Percentiles rank a stretch among this genome's conserved stretches.
Evolutionary conservation across 2,888 invertebrate genomes (phyloP).

Genomic region (Synergus laeviventris): DNA sequence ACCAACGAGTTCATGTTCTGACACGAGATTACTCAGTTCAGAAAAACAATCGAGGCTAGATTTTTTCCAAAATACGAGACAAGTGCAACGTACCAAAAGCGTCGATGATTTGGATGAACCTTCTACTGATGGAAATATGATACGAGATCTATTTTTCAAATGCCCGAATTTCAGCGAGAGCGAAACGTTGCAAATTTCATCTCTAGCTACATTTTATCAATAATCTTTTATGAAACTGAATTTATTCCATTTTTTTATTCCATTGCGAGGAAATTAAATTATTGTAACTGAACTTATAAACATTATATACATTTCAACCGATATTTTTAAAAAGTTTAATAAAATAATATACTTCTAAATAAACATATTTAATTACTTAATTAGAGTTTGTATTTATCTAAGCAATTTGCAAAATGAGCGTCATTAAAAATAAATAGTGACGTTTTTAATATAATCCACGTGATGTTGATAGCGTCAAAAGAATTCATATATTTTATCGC

Average conservation of each 20-base stretch:
- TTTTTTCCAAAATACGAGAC: slow-evolving; percentile 14
- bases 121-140: slow-evolving; percentile 58
- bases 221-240: not conserved
- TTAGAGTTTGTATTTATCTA: no score
- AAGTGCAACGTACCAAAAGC: slow-evolving; percentile 52
- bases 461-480: no score
- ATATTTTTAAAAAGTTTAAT: not conserved
- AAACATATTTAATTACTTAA: no score
- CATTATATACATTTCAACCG: not conserved
- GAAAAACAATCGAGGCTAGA: slow-evolving; percentile 26
- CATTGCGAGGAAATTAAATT: not conserved
- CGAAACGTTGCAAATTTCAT: slow-evolving; percentile 52
- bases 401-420: no score
- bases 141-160: slow-evolving; percentile 63
- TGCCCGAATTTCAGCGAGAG: slow-evolving; percentile 56
- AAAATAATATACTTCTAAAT: no score
- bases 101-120: slow-evolving; percentile 60
- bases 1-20: slow-evolving; percentile 3
- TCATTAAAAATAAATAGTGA: no score
- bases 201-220: slow-evolving; percentile 26
- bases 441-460: no score
- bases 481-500: no score
- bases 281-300: not conserved
- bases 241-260: not conserved
- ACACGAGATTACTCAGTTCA: not conserved